Percentiles rank a stretch among this genome's conserved stretches.
phyloP scores from a whole-genome alignment of 2,888 invertebrate species.

The Chaetoderma sp. region DNA sequence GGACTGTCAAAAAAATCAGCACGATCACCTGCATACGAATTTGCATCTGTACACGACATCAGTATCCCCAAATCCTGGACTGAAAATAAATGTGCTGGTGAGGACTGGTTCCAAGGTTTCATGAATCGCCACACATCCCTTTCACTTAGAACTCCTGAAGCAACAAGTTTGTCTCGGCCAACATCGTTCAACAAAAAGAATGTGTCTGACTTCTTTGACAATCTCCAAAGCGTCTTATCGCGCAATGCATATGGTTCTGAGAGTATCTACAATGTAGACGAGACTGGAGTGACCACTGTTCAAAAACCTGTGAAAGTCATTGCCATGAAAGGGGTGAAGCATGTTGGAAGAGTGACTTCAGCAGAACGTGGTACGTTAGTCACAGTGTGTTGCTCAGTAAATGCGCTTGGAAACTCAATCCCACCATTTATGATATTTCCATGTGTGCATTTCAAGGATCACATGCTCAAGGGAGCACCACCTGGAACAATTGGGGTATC shows the following conservation, averaged over 20 bases:
- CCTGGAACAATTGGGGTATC: slow-evolving; percentile 9
- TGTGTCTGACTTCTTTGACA: slow-evolving; percentile 24
- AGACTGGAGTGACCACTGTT: slow-evolving; percentile 1
- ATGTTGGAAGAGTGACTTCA: slow-evolving; percentile 10
- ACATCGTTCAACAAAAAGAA: slow-evolving; percentile 34
- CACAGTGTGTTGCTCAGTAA: background rate
- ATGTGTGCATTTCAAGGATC: slow-evolving; percentile 5
- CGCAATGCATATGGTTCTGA: background rate
- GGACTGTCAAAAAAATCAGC: too few relatives aligned
- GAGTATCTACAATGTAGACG: background rate
- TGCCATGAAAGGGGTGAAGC: background rate
- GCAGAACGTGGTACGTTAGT: slow-evolving; percentile 1
- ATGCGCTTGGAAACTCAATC: background rate
- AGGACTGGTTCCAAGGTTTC: slow-evolving; percentile 35
- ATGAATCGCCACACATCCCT: slow-evolving; percentile 24
- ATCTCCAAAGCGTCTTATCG: slow-evolving; percentile 17
- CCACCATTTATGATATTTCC: slow-evolving; percentile 12
- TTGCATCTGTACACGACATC: too few relatives aligned
- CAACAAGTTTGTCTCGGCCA: slow-evolving; percentile 30
- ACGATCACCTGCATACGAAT: too few relatives aligned
- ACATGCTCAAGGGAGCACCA: slow-evolving; percentile 11
- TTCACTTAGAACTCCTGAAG: slow-evolving; percentile 33
- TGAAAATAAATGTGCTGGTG: too few relatives aligned
- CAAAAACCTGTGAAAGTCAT: background rate
- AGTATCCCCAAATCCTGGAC: too few relatives aligned